phyloP scores from a whole-genome alignment of 2,113 vertebrate genomes.

The Scomber colias region DNA sequence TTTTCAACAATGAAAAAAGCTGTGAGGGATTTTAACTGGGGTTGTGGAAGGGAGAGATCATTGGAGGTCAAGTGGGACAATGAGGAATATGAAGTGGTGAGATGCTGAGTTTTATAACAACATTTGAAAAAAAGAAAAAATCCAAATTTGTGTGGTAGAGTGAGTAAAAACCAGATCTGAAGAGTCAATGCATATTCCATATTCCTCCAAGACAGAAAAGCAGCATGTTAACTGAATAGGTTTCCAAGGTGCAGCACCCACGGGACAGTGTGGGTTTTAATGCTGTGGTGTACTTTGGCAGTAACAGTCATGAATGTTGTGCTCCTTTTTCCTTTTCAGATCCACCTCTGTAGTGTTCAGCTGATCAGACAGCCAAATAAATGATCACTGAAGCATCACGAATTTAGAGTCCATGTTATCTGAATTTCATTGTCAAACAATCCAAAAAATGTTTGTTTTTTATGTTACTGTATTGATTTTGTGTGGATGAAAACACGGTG shows the following conservation, averaged over 20 bases:
- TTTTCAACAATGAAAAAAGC: background rate
- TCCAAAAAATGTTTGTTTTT: background rate
- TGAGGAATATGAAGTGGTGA: background rate
- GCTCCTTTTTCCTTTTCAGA: background rate
- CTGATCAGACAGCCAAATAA: background rate
- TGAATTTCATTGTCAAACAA: background rate
- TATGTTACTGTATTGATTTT: background rate
- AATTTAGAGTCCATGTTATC: background rate
- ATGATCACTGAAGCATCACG: background rate
- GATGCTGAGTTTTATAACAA: too few relatives aligned
- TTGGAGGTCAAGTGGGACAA: background rate
- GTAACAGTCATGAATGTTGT: background rate
- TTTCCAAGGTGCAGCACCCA: too few relatives aligned
- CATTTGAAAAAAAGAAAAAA: background rate
- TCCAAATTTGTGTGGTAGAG: background rate
- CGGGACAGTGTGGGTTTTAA: background rate
- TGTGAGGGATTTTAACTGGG: too few relatives aligned
- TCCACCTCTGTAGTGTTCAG: background rate
- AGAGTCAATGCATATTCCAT: background rate
- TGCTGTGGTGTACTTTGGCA: background rate
- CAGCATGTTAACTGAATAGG: background rate
- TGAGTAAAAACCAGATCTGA: background rate
- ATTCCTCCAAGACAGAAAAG: background rate
- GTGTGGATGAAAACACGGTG: constrained; percentile 19
- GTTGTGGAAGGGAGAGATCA: too few relatives aligned